Conservation (phyloP, 1,140 invertebrate genomes). For the Macrocentrus cingulum region DNA sequence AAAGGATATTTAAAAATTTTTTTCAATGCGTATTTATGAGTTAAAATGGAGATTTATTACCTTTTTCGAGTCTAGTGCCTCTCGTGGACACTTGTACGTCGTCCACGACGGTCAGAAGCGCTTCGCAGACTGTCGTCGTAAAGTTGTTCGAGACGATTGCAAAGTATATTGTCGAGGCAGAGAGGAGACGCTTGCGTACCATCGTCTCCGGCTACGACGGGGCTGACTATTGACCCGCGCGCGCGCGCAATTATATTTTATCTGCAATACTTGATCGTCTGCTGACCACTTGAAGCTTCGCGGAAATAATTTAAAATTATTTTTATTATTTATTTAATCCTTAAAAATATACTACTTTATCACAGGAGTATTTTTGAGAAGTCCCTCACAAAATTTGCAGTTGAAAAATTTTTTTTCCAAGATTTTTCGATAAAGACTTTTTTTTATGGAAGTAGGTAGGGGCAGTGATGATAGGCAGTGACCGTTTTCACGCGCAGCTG, state of each 20-base stretch:
- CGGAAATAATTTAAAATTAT: background rate
- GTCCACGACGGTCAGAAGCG: background rate
- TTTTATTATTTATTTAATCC: background rate
- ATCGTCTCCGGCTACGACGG: constrained; percentile 45
- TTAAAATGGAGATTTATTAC: too few species aligned
- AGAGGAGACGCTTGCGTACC: constrained; percentile 14
- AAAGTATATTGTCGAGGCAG: constrained; percentile 1
- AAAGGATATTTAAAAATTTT: too few species aligned
- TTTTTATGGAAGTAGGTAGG: too few species aligned
- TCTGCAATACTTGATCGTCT: constrained; percentile 31
- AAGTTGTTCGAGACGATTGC: background rate
- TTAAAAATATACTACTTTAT: too few species aligned
- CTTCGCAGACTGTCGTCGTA: constrained; percentile 2
- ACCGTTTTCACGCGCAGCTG: background rate
- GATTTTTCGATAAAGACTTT: too few species aligned
- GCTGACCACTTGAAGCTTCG: background rate
- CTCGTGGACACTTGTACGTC: constrained; percentile 25
- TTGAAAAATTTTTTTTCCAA: too few species aligned
- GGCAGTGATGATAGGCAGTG: background rate
- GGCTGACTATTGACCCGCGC: constrained; percentile 53
- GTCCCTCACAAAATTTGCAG: too few species aligned
- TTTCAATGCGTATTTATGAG: too few species aligned
- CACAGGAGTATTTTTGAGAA: too few species aligned
- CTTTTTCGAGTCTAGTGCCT: too few species aligned
- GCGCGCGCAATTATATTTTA: constrained; percentile 50